Evolutionary conservation across 2,888 invertebrate species (phyloP).

Genomic region (Mantis religiosa): DNA sequence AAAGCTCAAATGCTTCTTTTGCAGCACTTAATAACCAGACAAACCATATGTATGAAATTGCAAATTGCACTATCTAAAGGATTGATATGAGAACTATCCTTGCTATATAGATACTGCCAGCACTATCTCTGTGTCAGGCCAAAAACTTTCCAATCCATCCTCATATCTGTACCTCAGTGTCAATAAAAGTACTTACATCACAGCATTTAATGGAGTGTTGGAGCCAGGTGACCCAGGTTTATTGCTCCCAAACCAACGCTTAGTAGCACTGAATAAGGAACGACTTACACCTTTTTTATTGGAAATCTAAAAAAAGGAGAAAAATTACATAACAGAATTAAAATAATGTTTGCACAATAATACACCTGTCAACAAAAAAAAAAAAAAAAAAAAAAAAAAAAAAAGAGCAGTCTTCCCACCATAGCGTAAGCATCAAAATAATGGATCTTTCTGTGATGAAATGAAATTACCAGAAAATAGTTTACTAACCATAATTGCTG

Average conservation of each 20-base stretch:
- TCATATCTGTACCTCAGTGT: background rate
- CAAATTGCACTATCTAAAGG: background rate
- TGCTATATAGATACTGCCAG: background rate
- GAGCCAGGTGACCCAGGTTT: constrained; percentile 68
- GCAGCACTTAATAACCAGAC: background rate
- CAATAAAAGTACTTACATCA: constrained; percentile 62
- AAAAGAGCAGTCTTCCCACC: no score
- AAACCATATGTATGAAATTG: background rate
- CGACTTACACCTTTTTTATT: constrained; percentile 90
- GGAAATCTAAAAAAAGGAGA: constrained; percentile 53
- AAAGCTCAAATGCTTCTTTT: background rate
- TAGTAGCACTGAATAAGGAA: constrained; percentile 89
- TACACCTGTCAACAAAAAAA: no score
- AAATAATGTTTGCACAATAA: no score
- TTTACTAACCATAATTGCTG: no score
- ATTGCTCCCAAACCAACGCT: constrained; percentile 90
- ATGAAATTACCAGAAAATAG: no score
- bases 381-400: no score
- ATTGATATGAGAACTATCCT: background rate
- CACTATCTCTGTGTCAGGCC: background rate
- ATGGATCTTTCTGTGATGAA: no score
- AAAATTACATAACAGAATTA: no score
- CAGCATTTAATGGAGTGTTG: constrained; percentile 68
- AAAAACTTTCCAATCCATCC: background rate
- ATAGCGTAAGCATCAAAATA: no score